Evolutionary conservation across 2,797 vertebrate species (phyloP).

Genomic region (Chanos chanos): DNA sequence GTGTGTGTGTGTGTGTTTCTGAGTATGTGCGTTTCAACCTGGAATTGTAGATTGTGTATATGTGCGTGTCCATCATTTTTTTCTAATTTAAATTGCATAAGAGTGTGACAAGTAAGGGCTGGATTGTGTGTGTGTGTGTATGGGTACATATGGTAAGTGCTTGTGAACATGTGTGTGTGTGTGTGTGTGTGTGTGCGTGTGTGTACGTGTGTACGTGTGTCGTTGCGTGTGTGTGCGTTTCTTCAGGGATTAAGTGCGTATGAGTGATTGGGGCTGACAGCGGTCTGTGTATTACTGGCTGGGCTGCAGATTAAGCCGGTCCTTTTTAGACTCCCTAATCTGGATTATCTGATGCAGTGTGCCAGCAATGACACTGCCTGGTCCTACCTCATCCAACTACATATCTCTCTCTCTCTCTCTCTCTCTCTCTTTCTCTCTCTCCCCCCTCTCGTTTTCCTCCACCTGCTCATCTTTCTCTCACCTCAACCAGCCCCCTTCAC

Average conservation of each 20-base stretch:
- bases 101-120: too few relatives aligned
- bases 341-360: constrained; percentile 77
- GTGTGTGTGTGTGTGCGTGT: constrained; percentile 17
- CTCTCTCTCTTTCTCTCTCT: not conserved
- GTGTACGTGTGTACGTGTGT: not conserved
- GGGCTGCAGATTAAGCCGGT: constrained; percentile 74
- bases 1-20: too few relatives aligned
- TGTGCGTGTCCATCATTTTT: too few relatives aligned
- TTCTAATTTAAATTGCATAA: too few relatives aligned
- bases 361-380: constrained; percentile 65
- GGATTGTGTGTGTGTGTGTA: constrained; percentile 20
- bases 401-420: constrained; percentile 31
- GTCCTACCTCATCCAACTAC: constrained; percentile 47
- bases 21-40: too few relatives aligned
- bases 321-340: constrained; percentile 80
- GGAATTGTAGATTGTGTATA: too few relatives aligned
- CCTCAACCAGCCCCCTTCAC: not conserved
- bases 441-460: constrained; percentile 41
- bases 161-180: not conserved
- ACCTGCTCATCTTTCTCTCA: not conserved
- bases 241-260: constrained; percentile 47
- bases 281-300: constrained; percentile 73
- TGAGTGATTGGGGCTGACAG: constrained; percentile 78
- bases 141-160: not conserved
- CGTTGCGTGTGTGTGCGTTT: constrained; percentile 32